Conservation (phyloP, 2,113 vertebrate genomes). For the Charadrius vociferus region DNA sequence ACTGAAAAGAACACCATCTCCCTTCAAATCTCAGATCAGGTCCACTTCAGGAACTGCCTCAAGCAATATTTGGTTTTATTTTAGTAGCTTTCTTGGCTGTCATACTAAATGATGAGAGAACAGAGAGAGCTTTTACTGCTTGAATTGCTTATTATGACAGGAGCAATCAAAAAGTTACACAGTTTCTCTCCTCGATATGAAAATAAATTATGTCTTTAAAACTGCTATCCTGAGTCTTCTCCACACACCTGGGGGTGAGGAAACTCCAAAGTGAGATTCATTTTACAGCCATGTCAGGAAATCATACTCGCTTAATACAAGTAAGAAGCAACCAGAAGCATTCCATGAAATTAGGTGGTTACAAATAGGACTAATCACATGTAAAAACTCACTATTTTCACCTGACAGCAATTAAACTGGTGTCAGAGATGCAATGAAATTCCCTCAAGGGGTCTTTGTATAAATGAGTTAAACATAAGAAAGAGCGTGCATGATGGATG, state of each 20-base stretch:
- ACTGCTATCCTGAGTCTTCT: neutral
- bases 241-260: neutral
- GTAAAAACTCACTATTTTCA: constrained; percentile 8
- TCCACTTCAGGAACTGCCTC: neutral
- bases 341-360: constrained; percentile 29
- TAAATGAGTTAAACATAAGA: neutral
- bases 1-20: neutral
- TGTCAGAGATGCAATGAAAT: constrained; percentile 14
- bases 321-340: neutral
- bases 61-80: neutral
- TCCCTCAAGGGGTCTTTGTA: neutral
- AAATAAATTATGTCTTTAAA: neutral
- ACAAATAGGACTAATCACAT: constrained; percentile 7
- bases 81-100: neutral
- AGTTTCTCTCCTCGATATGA: neutral
- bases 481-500: neutral
- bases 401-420: constrained; percentile 30
- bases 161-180: neutral
- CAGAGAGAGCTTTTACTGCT: neutral
- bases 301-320: neutral
- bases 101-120: neutral
- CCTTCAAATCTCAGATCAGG: neutral
- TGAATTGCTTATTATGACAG: neutral
- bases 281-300: neutral
- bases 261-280: neutral